A percentile compares a stretch with the other conserved stretches of the same genome.
Conservation (phyloP, 1,140 invertebrate genomes). For the Ectropis grisescens region DNA sequence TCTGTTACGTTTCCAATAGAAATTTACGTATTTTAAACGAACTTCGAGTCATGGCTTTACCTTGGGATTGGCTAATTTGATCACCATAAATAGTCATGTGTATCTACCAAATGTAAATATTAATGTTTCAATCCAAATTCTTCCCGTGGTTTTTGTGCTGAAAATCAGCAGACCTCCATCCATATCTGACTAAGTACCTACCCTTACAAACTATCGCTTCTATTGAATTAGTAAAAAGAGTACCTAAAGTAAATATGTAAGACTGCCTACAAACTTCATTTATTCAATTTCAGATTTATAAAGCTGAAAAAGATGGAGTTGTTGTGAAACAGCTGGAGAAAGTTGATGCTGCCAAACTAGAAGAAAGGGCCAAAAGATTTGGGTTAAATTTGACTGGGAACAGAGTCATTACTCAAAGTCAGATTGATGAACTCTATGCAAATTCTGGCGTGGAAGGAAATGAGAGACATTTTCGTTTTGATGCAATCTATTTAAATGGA, state of each 20-base stretch:
- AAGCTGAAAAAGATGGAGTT: slow-evolving; percentile 62
- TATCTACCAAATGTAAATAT: no score
- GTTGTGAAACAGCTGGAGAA: slow-evolving; percentile 75
- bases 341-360: slow-evolving; percentile 74
- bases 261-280: no score
- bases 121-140: background rate
- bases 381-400: slow-evolving; percentile 71
- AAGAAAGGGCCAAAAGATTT: slow-evolving; percentile 80
- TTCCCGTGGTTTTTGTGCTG: no score
- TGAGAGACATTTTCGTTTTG: slow-evolving; percentile 76
- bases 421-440: slow-evolving; percentile 75
- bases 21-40: no score
- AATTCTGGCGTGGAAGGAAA: slow-evolving; percentile 76
- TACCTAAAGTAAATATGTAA: no score
- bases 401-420: slow-evolving; percentile 65
- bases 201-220: no score
- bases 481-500: slow-evolving; percentile 82
- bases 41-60: no score
- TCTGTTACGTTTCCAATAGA: no score
- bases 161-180: background rate
- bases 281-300: slow-evolving; percentile 58
- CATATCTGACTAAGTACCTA: slow-evolving; percentile 2
- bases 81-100: no score
- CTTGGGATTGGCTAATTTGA: no score
- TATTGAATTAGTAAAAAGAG: no score